These are phyloP conservation scores for Drosophila gunungcola DNA, from an alignment of 1,140 invertebrate genomes.

Conservation along the genomic window DNA sequence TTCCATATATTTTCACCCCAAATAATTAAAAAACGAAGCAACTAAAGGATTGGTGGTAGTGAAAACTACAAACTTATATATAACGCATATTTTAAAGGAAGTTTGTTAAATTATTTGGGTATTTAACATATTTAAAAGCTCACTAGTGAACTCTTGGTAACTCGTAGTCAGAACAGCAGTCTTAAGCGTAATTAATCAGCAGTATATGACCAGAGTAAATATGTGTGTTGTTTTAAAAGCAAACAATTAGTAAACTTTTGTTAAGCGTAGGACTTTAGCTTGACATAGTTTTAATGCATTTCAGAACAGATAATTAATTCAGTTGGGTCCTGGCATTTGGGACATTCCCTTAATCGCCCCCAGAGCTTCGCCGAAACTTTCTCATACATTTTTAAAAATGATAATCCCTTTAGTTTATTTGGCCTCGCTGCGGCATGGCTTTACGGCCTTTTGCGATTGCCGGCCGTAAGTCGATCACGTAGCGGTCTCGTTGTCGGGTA, in stretches of 20 bases:
- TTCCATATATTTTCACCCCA: too few species aligned
- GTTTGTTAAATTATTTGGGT: too few species aligned
- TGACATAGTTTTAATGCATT: slow-evolving; percentile 19
- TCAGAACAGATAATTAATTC: slow-evolving; percentile 36
- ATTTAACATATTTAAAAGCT: too few species aligned
- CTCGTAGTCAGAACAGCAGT: too few species aligned
- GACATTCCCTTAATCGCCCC: slow-evolving; percentile 13
- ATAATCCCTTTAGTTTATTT: slow-evolving; percentile 44
- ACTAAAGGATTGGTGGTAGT: too few species aligned
- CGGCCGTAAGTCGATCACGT: slow-evolving; percentile 51
- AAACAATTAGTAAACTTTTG: neutral
- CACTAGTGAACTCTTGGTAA: too few species aligned
- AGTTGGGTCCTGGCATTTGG: slow-evolving; percentile 18
- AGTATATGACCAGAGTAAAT: neutral
- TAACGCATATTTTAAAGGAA: too few species aligned
- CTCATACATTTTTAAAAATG: slow-evolving; percentile 40
- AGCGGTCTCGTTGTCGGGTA: slow-evolving; percentile 47
- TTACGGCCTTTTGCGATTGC: slow-evolving; percentile 14
- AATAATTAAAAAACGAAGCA: too few species aligned
- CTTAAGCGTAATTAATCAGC: neutral
- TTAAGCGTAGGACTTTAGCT: neutral
- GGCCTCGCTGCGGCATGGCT: slow-evolving; percentile 18
- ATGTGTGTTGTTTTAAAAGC: too few species aligned
- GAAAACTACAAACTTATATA: too few species aligned
- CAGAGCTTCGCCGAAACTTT: slow-evolving; percentile 16